Conservation (phyloP, 2,113 vertebrate genomes). For the Oreochromis tanganicae region DNA sequence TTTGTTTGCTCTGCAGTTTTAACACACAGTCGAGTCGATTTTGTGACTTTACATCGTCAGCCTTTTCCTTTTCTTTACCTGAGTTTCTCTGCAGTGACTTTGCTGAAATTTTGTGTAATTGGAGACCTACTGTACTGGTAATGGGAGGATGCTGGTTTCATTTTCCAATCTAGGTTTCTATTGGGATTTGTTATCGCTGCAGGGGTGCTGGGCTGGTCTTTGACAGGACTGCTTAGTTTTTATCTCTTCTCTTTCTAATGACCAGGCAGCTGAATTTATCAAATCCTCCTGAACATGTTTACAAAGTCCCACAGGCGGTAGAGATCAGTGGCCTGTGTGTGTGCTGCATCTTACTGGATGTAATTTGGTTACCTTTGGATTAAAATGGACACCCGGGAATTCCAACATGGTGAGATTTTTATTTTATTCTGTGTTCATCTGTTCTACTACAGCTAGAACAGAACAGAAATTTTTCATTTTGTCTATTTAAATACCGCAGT, state of each 20-base stretch:
- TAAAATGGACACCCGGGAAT: constrained; percentile 40
- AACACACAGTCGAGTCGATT: not conserved
- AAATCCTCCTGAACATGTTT: not conserved
- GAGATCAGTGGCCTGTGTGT: not conserved
- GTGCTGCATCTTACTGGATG: not conserved
- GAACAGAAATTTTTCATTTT: not conserved
- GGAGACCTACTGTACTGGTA: not conserved
- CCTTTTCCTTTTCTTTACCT: not conserved
- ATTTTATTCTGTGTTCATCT: not conserved
- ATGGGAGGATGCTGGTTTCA: not conserved
- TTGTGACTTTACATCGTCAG: not conserved
- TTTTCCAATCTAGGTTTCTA: not conserved
- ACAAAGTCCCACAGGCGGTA: not conserved
- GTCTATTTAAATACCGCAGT: not conserved
- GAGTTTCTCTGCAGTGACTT: not conserved
- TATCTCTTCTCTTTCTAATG: not conserved
- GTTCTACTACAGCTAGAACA: not conserved
- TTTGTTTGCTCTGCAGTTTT: not conserved
- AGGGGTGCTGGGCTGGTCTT: not conserved
- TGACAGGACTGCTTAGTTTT: not conserved
- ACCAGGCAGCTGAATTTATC: not conserved
- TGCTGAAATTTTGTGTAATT: not conserved
- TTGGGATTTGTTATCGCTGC: not conserved
- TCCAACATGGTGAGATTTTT: constrained; percentile 42
- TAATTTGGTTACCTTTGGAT: constrained; percentile 10